These are phyloP conservation scores for Petrolisthes manimaculis DNA, from an alignment of 2,888 invertebrate species.

Conservation along the genomic window DNA sequence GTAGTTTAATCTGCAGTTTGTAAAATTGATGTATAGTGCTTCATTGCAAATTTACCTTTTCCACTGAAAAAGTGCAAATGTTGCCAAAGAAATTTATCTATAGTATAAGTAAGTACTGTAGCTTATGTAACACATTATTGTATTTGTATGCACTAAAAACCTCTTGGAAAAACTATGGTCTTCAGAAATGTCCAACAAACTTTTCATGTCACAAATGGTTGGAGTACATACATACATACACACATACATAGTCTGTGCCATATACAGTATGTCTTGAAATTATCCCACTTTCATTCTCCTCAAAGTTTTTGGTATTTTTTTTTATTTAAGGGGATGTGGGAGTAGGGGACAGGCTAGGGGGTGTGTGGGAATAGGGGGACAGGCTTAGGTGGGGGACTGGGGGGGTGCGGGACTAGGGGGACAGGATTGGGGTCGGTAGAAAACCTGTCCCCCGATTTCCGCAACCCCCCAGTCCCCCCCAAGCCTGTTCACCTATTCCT, in stretches of 20 bases:
- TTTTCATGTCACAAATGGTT: slow-evolving; percentile 13
- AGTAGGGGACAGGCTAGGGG: no score
- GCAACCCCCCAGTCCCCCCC: no score
- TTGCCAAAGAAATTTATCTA: slow-evolving; percentile 9
- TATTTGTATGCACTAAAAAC: slow-evolving; percentile 16
- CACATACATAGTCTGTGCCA: neutral
- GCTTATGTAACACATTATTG: neutral
- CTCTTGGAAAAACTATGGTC: neutral
- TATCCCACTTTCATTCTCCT: neutral
- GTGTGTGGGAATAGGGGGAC: no score
- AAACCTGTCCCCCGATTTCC: no score
- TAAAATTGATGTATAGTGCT: slow-evolving; percentile 3
- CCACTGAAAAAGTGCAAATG: slow-evolving; percentile 13
- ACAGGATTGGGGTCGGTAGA: no score
- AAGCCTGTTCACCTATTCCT: no score
- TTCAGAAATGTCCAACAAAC: slow-evolving; percentile 16
- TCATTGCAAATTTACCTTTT: slow-evolving; percentile 12
- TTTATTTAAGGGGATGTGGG: no score
- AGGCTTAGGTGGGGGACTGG: no score
- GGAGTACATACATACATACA: slow-evolving; percentile 18
- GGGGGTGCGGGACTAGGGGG: no score
- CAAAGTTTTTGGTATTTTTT: neutral
- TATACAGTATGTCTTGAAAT: slow-evolving; percentile 14
- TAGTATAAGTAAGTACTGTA: neutral
- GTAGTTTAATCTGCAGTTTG: neutral